phyloP scores from a whole-genome alignment of 35 echinoderm and acorn worm genomes.

The Apostichopus parvimensis region DNA sequence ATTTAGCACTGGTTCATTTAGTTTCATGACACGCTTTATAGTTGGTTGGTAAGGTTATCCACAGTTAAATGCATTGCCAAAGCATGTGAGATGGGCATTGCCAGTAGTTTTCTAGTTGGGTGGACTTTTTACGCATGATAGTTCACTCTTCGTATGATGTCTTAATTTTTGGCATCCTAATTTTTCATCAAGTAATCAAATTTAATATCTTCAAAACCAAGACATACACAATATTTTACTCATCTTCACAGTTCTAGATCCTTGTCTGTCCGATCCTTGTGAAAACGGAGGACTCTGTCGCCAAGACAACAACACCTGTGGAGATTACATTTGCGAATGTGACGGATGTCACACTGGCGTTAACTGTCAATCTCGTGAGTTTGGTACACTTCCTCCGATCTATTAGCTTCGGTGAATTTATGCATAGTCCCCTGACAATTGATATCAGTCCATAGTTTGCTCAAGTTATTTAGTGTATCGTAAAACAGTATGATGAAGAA shows the following conservation, averaged over 20 bases:
- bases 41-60: too few species aligned
- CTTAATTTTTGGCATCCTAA: too few species aligned
- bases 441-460: neutral
- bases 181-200: neutral
- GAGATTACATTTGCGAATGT: constrained; percentile 74
- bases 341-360: constrained; percentile 65
- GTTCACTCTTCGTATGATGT: too few species aligned
- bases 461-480: too few species aligned
- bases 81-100: too few species aligned
- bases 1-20: too few species aligned
- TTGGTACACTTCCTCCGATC: neutral
- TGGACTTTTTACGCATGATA: too few species aligned
- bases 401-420: neutral
- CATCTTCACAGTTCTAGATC: neutral
- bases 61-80: too few species aligned
- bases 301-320: constrained; percentile 52
- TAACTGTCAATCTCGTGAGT: constrained; percentile 81
- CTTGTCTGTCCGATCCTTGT: constrained; percentile 43
- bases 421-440: neutral
- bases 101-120: too few species aligned
- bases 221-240: neutral
- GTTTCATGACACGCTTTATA: too few species aligned
- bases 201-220: neutral
- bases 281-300: constrained; percentile 46
- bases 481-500: too few species aligned